phyloP scores from a whole-genome alignment of 2,113 vertebrate species.

The Corynorhinus townsendii region DNA sequence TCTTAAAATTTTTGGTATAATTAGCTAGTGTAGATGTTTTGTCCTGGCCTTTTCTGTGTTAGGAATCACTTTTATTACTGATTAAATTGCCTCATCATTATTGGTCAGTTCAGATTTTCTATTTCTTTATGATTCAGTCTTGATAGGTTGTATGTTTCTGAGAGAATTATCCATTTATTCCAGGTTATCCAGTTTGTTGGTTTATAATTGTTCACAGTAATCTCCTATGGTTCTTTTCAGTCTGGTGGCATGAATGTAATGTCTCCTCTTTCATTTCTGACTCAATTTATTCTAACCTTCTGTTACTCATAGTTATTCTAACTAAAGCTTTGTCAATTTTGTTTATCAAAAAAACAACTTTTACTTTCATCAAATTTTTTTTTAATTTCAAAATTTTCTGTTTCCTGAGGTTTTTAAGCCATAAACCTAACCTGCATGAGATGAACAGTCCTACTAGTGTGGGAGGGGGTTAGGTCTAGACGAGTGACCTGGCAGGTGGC shows the following conservation, averaged over 20 bases:
- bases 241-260: background rate
- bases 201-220: background rate
- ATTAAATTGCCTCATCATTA: background rate
- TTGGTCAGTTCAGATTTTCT: background rate
- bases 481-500: background rate
- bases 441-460: rapidly evolving
- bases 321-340: background rate
- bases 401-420: background rate
- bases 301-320: background rate
- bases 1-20: background rate
- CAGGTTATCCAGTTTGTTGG: background rate
- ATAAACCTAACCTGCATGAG: background rate
- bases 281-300: background rate
- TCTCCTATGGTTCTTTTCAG: background rate
- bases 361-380: background rate
- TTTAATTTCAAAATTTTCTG: background rate
- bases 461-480: rapidly evolving
- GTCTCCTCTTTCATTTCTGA: background rate
- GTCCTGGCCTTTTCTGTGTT: background rate
- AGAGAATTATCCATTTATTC: background rate
- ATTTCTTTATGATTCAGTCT: background rate
- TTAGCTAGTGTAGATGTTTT: background rate
- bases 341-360: background rate
- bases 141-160: background rate
- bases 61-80: background rate